Percentiles rank a stretch among this genome's conserved stretches.
Evolutionary conservation across 1,140 invertebrate genomes (phyloP).

Genomic region (Thaumetopoea pityocampa): DNA sequence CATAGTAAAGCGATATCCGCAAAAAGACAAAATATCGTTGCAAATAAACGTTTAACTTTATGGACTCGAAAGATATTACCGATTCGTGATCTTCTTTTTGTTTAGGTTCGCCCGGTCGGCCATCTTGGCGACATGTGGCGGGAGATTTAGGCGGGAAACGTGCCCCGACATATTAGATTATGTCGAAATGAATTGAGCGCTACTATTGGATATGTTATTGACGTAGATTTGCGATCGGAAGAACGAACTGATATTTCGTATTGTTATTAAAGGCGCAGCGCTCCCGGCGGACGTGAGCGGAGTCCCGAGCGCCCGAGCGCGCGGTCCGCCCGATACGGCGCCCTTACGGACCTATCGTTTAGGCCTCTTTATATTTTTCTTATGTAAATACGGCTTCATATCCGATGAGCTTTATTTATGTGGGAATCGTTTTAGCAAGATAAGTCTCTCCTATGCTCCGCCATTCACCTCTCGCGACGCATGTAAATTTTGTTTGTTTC

Average conservation of each 20-base stretch:
- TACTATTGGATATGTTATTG: constrained; percentile 76
- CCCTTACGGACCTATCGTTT: constrained; percentile 69
- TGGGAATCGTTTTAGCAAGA: constrained; percentile 75
- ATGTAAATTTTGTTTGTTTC: constrained; percentile 57
- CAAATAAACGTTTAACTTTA: constrained; percentile 76
- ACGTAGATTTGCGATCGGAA: constrained; percentile 75
- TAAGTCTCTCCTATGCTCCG: constrained; percentile 60
- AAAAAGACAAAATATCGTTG: constrained; percentile 73
- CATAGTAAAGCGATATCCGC: constrained; percentile 65
- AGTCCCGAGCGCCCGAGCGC: constrained; percentile 43
- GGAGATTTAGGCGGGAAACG: constrained; percentile 74
- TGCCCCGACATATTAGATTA: constrained; percentile 72
- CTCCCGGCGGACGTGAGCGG: constrained; percentile 60
- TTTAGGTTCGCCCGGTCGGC: constrained; percentile 67
- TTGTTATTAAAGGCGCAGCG: constrained; percentile 69
- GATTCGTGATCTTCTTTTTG: constrained; percentile 74
- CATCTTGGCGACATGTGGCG: constrained; percentile 75
- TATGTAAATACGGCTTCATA: constrained; percentile 75
- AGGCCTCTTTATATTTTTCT: constrained; percentile 75
- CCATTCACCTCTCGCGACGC: constrained; percentile 56
- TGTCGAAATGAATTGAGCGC: constrained; percentile 75
- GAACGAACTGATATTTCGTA: constrained; percentile 76
- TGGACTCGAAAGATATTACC: constrained; percentile 75
- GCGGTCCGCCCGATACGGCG: constrained; percentile 46
- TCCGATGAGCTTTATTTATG: constrained; percentile 76